Evolutionary conservation across 1,140 invertebrate species (phyloP), one percentile per base, ranked within the genome.

Genomic region (Cydia strobilella): DNA sequence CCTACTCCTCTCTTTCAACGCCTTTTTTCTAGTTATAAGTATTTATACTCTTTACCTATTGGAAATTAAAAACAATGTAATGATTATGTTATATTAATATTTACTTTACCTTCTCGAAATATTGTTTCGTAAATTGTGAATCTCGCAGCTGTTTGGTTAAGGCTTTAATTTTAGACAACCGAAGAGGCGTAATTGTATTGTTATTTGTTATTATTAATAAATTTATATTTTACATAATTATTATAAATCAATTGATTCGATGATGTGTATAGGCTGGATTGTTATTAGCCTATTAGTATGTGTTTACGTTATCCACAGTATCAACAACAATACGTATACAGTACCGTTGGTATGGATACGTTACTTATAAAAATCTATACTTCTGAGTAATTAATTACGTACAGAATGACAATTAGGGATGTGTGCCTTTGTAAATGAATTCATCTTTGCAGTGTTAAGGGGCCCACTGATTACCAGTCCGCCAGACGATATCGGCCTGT

Each of bases 101-200:
- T 51, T n/a, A 51, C 15, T 51, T 51, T n/a, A n/a, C 15, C 15
- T 51, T 6, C n/a, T 51, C n/a, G n/a, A 51, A 6, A 51, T 51
- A 51, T 18, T 51, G 48, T 51, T 51, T 18, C 48, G 15, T 7
- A 15, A 45, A 51, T 51, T 51, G 48, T 18, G 48, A 51, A 51
- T 51, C 48, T 51, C n/a, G 48, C 6, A 51, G n/a, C 15, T 51
- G 45, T 51, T 51, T 51, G 48, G 4, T 51, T 51, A 45, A 45
- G 2, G 48, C n/a, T 51, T 51, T 51, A n/a, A 18, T 51, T 51
- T 51, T 51, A 51, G 6, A 12, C n/a, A n/a, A 7, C 6, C 48
- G 48, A 51, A n/a, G n/a, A 51, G 48, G 48, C 48, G n/a, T 51
- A 51, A 51, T 51, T 51, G 48, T 51, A 51, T 18, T 51, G 48